These are phyloP conservation scores for Torymus auratus DNA, from an alignment of 2,888 invertebrate genomes.

Conservation along the genomic window DNA sequence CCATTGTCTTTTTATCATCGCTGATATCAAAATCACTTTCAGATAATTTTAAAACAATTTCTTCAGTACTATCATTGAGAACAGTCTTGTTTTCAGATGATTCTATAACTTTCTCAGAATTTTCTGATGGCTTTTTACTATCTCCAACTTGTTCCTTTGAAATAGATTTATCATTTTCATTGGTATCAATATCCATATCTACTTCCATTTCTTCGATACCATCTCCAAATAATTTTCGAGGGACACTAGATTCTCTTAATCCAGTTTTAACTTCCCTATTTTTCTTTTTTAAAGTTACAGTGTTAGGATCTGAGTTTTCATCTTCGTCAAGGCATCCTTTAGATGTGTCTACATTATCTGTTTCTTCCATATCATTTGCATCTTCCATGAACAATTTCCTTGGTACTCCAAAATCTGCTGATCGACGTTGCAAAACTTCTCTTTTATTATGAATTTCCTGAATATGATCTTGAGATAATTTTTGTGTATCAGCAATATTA, in stretches of 20 bases:
- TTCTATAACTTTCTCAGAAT: conserved; percentile 38
- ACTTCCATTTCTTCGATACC: conserved; percentile 44
- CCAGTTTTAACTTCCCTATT: conserved; percentile 47
- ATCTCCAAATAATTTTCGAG: conserved; percentile 59
- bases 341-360: conserved; percentile 1
- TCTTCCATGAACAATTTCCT: conserved; percentile 62
- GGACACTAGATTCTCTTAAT: conserved; percentile 49
- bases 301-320: conserved; percentile 7
- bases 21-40: conserved; percentile 50
- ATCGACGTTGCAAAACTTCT: conserved; percentile 61
- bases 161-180: conserved; percentile 19
- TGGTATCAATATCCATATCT: conserved; percentile 44
- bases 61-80: conserved; percentile 54
- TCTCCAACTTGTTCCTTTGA: conserved; percentile 4
- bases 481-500: conserved; percentile 47
- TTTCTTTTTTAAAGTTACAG: conserved; percentile 38
- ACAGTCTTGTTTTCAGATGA: conserved; percentile 33
- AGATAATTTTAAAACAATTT: conserved; percentile 55
- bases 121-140: conserved; percentile 38
- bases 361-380: conserved; percentile 40
- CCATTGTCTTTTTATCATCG: neutral
- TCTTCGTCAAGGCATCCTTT: conserved; percentile 9
- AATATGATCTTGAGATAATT: conserved; percentile 45
- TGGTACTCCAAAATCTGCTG: conserved; percentile 60
- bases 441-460: conserved; percentile 61